Percentiles rank a stretch among this genome's conserved stretches.
Evolutionary conservation across 2,888 invertebrate species (phyloP).

Genomic region (Yponomeuta sedellus): DNA sequence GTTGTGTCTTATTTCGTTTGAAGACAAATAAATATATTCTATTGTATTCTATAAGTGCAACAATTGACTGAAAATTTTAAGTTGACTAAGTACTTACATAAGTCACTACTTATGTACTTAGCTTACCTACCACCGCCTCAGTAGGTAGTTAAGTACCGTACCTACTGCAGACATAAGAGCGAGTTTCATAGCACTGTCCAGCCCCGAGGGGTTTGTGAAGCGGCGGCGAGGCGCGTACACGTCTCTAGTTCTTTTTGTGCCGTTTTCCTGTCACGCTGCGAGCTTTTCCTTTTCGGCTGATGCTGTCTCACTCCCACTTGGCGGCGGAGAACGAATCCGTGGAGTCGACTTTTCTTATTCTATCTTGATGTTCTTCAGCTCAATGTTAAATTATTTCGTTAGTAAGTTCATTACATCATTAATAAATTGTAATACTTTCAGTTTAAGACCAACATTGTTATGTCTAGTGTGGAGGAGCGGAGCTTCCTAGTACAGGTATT

Average conservation of each 20-base stretch:
- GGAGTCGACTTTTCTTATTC: constrained; percentile 23
- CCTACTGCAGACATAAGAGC: background rate
- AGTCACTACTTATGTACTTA: background rate
- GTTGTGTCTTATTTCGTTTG: too few species aligned
- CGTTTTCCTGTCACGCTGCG: constrained; percentile 51
- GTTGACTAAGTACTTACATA: too few species aligned
- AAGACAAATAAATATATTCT: too few species aligned
- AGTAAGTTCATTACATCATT: too few species aligned
- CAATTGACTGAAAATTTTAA: too few species aligned
- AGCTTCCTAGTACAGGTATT: too few species aligned
- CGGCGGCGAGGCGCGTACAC: constrained; percentile 40
- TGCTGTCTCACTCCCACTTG: constrained; percentile 35
- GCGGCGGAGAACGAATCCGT: constrained; percentile 27
- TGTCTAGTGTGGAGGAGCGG: too few species aligned
- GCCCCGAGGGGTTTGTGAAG: constrained; percentile 37
- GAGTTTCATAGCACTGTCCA: constrained; percentile 10
- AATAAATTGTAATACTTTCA: too few species aligned
- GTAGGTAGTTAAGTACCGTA: background rate
- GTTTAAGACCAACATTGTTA: too few species aligned
- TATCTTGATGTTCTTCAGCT: background rate
- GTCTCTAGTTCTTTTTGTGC: constrained; percentile 51
- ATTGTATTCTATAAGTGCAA: too few species aligned
- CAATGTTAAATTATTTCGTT: background rate
- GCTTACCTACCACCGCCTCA: background rate
- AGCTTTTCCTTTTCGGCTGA: constrained; percentile 50